A percentile compares a stretch with the other conserved stretches of the same genome.
phyloP scores from a whole-genome alignment of 1,140 invertebrate genomes.

The Tetramorium alpestre region DNA sequence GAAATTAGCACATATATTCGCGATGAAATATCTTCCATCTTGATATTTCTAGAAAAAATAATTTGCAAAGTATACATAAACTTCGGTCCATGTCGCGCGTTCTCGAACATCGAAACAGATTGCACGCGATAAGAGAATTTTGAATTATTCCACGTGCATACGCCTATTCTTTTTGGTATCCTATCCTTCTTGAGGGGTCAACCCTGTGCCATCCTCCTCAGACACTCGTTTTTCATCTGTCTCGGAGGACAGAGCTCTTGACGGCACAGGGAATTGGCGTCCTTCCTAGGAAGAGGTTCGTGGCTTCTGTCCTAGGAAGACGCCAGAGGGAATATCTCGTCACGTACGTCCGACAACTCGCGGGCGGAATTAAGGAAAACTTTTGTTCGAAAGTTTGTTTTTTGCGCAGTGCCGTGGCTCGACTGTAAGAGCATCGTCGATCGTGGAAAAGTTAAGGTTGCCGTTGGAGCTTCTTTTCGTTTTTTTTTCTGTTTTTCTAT shows the following conservation, averaged over 20 bases:
- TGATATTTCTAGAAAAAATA: not conserved
- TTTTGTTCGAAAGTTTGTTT: constrained; percentile 64
- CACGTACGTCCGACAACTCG: constrained; percentile 70
- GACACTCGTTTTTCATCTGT: constrained; percentile 78
- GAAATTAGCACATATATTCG: not conserved
- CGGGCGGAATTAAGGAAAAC: constrained; percentile 70
- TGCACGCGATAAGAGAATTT: constrained; percentile 27
- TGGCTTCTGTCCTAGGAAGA: constrained; percentile 66
- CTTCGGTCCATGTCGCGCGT: not conserved
- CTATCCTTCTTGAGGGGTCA: constrained; percentile 66
- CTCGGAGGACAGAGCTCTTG: constrained; percentile 65
- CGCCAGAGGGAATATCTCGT: constrained; percentile 70
- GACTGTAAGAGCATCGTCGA: constrained; percentile 58
- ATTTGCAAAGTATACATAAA: not conserved
- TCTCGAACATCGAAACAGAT: constrained; percentile 42
- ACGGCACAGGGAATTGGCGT: constrained; percentile 70
- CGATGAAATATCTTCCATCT: not conserved
- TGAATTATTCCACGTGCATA: constrained; percentile 65
- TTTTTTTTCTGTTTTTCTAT: not conserved
- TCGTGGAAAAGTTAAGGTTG: constrained; percentile 60
- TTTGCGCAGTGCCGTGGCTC: constrained; percentile 52
- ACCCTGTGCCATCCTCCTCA: constrained; percentile 45
- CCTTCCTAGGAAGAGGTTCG: constrained; percentile 59
- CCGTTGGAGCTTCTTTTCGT: constrained; percentile 35
- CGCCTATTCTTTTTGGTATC: constrained; percentile 56